Percentiles rank a stretch among this genome's conserved stretches.
phyloP scores from a whole-genome alignment of 2,888 invertebrate species.

The Tetramorium bicarinatum region DNA sequence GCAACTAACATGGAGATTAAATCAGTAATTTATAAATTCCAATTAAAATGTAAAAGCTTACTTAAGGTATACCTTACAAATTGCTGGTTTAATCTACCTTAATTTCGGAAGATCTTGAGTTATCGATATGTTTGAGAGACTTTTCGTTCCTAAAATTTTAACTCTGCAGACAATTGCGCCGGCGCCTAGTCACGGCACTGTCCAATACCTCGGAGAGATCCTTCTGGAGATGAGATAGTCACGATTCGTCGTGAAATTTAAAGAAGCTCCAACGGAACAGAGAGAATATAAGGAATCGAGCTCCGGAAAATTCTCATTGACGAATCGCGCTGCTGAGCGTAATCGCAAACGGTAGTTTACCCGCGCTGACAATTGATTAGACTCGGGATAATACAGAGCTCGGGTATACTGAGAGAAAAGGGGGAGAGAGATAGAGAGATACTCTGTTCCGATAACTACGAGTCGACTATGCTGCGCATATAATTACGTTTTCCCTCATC shows the following conservation, averaged over 20 bases:
- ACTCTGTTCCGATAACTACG: slow-evolving; percentile 13
- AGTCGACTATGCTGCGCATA: slow-evolving; percentile 47
- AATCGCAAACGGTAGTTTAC: slow-evolving; percentile 52
- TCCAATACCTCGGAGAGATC: slow-evolving; percentile 36
- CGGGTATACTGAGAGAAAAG: neutral
- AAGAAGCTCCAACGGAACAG: slow-evolving; percentile 27
- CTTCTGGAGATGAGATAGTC: slow-evolving; percentile 47
- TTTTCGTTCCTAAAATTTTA: slow-evolving; percentile 35
- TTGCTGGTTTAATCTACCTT: slow-evolving; percentile 23
- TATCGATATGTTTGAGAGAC: slow-evolving; percentile 28
- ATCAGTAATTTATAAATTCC: slow-evolving; percentile 30
- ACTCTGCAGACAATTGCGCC: neutral
- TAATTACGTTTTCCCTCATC: slow-evolving; percentile 73
- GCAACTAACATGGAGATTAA: neutral
- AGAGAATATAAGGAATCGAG: slow-evolving; percentile 35
- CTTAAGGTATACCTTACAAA: slow-evolving; percentile 9
- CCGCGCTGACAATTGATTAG: slow-evolving; percentile 54
- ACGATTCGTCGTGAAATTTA: slow-evolving; percentile 46
- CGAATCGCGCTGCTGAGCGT: slow-evolving; percentile 48
- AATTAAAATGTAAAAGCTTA: slow-evolving; percentile 30
- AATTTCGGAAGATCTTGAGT: slow-evolving; percentile 13
- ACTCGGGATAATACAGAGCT: slow-evolving; percentile 39
- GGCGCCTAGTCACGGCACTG: slow-evolving; percentile 30
- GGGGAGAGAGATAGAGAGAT: slow-evolving; percentile 21
- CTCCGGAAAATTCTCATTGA: slow-evolving; percentile 41